Percentiles rank a stretch among this genome's conserved stretches.
These are phyloP conservation scores for Dyspetes luteomarginatus DNA, from an alignment of 2,888 invertebrate species.

Conservation along the genomic window DNA sequence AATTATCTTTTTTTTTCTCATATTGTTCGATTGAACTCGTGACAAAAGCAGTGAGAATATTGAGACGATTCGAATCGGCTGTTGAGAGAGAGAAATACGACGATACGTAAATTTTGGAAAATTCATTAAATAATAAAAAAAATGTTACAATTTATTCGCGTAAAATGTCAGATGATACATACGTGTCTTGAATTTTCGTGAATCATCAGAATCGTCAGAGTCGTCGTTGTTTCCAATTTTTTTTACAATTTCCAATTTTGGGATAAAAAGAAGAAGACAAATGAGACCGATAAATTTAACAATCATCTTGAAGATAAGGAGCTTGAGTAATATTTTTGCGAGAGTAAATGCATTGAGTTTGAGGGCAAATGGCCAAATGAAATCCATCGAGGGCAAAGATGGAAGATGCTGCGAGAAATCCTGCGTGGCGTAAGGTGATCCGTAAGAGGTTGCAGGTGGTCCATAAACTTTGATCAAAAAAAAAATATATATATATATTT, in stretches of 20 bases:
- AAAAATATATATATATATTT: neutral
- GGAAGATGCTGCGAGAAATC: slow-evolving; percentile 82
- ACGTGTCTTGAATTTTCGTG: slow-evolving; percentile 55
- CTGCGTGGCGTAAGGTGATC: slow-evolving; percentile 86
- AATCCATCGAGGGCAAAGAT: slow-evolving; percentile 84
- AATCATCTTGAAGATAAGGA: slow-evolving; percentile 92
- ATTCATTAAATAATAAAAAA: neutral
- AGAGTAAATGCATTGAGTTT: slow-evolving; percentile 90
- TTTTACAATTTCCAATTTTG: slow-evolving; percentile 85
- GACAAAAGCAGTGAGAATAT: slow-evolving; percentile 72
- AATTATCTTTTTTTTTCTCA: slow-evolving; percentile 50
- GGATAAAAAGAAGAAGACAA: slow-evolving; percentile 90
- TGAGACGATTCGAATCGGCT: slow-evolving; percentile 69
- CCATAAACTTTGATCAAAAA: slow-evolving; percentile 81
- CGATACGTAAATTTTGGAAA: slow-evolving; percentile 32
- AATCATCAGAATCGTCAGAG: slow-evolving; percentile 77
- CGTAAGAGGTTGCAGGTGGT: slow-evolving; percentile 83
- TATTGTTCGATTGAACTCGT: slow-evolving; percentile 74
- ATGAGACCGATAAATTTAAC: slow-evolving; percentile 91
- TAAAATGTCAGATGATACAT: slow-evolving; percentile 26
- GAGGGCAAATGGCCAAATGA: slow-evolving; percentile 85
- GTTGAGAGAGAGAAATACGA: slow-evolving; percentile 26
- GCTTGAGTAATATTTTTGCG: slow-evolving; percentile 90
- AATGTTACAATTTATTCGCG: neutral
- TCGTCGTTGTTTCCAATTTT: slow-evolving; percentile 82